Evolutionary conservation across 1,140 invertebrate genomes (phyloP).

Genomic region (Papilio machaon): DNA sequence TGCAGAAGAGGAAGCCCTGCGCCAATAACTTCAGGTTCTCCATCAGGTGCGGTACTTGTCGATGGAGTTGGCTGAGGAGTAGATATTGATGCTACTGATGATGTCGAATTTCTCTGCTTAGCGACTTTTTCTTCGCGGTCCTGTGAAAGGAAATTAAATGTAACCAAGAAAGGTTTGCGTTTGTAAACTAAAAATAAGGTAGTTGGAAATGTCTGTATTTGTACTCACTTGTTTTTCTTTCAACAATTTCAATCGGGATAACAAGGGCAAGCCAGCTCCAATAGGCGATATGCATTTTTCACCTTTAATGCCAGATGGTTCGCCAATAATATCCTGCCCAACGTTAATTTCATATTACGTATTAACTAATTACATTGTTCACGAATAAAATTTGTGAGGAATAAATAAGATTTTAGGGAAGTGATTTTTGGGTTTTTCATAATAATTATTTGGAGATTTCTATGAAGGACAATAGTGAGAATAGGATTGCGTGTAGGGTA

Average conservation of each 20-base stretch:
- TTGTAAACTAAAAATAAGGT: not conserved
- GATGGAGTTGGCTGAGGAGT: conserved; percentile 74
- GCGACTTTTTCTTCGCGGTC: conserved; percentile 84
- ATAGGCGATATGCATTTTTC: conserved; percentile 86
- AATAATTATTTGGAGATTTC: not conserved
- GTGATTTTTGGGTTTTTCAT: not conserved
- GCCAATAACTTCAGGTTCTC: conserved; percentile 84
- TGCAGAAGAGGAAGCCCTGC: conserved; percentile 90
- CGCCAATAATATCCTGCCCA: conserved; percentile 79
- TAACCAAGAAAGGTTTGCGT: not conserved
- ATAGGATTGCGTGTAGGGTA: not conserved
- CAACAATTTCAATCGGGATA: conserved; percentile 89
- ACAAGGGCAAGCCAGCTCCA: conserved; percentile 91
- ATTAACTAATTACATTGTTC: not conserved
- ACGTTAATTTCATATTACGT: conserved; percentile 40
- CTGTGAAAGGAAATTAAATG: conserved; percentile 46
- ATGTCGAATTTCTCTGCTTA: conserved; percentile 70
- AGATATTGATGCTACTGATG: conserved; percentile 75
- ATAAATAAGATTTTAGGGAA: not conserved
- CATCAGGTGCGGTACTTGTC: conserved; percentile 69
- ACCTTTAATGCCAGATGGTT: conserved; percentile 81
- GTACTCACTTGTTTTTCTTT: conserved; percentile 91
- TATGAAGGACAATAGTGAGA: not conserved
- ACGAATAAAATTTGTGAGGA: not conserved
- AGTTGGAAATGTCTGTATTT: not conserved